A percentile compares a stretch with the other conserved stretches of the same genome.
Evolutionary conservation across 1,140 invertebrate species (phyloP).

Genomic region (Drosophila takahashii): DNA sequence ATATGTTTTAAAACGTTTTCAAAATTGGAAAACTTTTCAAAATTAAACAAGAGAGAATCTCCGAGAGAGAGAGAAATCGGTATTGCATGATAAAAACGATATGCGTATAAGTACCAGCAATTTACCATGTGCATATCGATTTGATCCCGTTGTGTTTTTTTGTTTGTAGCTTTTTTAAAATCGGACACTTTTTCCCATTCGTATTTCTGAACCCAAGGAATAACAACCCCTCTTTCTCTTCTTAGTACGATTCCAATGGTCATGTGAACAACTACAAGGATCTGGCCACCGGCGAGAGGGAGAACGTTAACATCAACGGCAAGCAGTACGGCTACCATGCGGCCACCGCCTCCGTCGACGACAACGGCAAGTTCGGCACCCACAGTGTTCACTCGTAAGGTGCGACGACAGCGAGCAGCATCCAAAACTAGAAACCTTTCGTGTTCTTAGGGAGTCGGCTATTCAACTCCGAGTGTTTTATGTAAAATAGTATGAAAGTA

Average conservation of each 20-base stretch:
- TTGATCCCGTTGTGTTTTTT: no score
- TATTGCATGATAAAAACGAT: no score
- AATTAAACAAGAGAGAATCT: no score
- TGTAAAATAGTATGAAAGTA: slow-evolving; percentile 12
- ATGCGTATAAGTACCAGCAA: no score
- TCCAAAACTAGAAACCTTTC: slow-evolving; percentile 16
- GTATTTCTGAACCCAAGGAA: background rate
- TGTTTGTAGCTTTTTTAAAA: no score
- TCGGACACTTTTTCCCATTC: no score
- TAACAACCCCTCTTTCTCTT: background rate
- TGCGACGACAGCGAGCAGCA: background rate
- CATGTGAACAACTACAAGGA: slow-evolving; percentile 81
- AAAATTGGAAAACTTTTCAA: no score
- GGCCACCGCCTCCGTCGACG: slow-evolving; percentile 82
- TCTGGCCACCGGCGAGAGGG: slow-evolving; percentile 81
- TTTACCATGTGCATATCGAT: no score
- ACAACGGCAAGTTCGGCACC: slow-evolving; percentile 80
- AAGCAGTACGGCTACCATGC: slow-evolving; percentile 75
- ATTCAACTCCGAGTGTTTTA: slow-evolving; percentile 11
- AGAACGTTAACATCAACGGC: slow-evolving; percentile 77
- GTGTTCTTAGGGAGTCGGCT: slow-evolving; percentile 31
- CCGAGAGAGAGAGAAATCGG: no score
- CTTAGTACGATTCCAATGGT: slow-evolving; percentile 68
- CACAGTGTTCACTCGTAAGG: slow-evolving; percentile 84
- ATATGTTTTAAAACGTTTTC: no score